Conservation (phyloP, 2,113 vertebrate species). For the Clarias macrocephalus region DNA sequence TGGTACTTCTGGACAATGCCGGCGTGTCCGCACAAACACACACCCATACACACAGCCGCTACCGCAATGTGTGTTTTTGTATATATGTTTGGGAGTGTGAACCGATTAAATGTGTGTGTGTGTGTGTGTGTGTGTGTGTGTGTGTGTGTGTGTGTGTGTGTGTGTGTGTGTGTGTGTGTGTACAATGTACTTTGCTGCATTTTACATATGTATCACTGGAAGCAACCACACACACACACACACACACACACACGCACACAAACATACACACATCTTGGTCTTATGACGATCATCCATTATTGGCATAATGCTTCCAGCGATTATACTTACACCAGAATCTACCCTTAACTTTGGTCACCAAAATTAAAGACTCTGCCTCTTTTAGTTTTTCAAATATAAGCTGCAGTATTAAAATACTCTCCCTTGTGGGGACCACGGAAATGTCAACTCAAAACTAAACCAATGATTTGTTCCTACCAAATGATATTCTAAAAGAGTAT, state of each 20-base stretch:
- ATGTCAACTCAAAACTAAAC: not conserved
- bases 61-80: slow-evolving; percentile 13
- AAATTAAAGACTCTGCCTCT: too few species aligned
- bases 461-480: not conserved
- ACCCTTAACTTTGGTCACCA: not conserved
- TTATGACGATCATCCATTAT: too few species aligned
- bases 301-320: not conserved
- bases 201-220: slow-evolving; percentile 49
- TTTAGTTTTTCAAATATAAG: too few species aligned
- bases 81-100: slow-evolving; percentile 12
- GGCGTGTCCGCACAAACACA: slow-evolving; percentile 57
- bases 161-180: slow-evolving; percentile 5
- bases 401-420: not conserved
- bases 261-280: too few species aligned
- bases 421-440: not conserved
- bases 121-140: slow-evolving; percentile 21
- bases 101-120: not conserved
- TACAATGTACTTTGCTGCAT: slow-evolving; percentile 18
- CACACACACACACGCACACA: not conserved
- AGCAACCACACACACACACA: slow-evolving; percentile 35
- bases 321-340: not conserved
- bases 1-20: slow-evolving; percentile 29
- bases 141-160: slow-evolving; percentile 29
- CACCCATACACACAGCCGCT: slow-evolving; percentile 35
- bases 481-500: not conserved